A percentile compares a stretch with the other conserved stretches of the same genome.
Evolutionary conservation across 2,888 invertebrate genomes (phyloP).

Genomic region (Habrosyne pyritoides): DNA sequence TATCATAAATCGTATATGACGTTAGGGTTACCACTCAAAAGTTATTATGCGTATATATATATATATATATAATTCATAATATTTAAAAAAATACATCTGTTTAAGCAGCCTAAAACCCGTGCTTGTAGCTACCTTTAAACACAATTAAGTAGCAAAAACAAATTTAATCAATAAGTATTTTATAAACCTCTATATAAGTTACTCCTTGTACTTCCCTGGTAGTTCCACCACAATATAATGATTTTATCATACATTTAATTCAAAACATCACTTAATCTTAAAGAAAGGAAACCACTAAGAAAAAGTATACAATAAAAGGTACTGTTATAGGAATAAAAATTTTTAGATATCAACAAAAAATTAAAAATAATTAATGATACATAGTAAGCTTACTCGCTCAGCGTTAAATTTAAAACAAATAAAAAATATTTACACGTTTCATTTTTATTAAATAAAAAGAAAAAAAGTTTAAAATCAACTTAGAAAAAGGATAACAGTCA

Average conservation of each 20-base stretch:
- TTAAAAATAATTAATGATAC: constrained; percentile 52
- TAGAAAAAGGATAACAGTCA: constrained; percentile 14
- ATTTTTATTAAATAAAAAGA: constrained; percentile 39
- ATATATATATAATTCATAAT: no score
- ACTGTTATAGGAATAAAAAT: constrained; percentile 79
- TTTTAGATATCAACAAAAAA: constrained; percentile 74
- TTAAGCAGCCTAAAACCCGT: constrained; percentile 70
- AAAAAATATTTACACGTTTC: constrained; percentile 54
- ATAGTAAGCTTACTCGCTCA: constrained; percentile 60
- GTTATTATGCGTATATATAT: constrained; percentile 34
- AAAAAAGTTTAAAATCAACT: constrained; percentile 26
- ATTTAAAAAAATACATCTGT: constrained; percentile 30
- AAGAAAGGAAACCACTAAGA: constrained; percentile 62
- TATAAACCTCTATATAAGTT: constrained; percentile 49
- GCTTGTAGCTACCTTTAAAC: constrained; percentile 58
- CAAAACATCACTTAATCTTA: constrained; percentile 49
- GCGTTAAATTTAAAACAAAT: constrained; percentile 53
- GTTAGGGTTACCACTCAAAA: constrained; percentile 52
- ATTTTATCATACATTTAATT: constrained; percentile 64
- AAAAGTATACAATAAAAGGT: constrained; percentile 62
- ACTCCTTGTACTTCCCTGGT: constrained; percentile 66
- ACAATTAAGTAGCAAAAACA: constrained; percentile 62
- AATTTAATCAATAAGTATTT: constrained; percentile 45
- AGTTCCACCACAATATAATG: constrained; percentile 47
- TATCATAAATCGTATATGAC: constrained; percentile 15